Percentiles rank a stretch among this genome's conserved stretches.
Conservation (phyloP, 2,888 invertebrate species). For the Lasioglossum figueresi region DNA sequence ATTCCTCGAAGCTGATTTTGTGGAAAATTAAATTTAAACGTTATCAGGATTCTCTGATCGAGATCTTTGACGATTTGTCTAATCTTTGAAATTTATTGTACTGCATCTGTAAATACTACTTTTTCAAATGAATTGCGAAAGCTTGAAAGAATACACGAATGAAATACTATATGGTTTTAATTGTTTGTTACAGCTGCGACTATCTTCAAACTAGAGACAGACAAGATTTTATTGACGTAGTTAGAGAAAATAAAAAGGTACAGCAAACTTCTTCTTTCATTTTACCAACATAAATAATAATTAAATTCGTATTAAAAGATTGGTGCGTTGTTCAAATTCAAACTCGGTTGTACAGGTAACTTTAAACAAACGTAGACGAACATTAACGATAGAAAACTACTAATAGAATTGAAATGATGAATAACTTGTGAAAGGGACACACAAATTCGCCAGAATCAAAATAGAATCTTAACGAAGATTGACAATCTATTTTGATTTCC, state of each 20-base stretch:
- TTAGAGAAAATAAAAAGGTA: neutral
- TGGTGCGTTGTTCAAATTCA: too few species aligned
- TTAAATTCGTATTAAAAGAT: neutral
- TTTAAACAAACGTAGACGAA: too few species aligned
- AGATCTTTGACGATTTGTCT: neutral
- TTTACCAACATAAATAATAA: neutral
- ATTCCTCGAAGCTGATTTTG: neutral
- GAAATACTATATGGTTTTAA: neutral
- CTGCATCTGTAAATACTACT: neutral
- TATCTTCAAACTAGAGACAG: neutral
- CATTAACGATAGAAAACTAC: neutral
- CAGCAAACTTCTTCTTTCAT: neutral
- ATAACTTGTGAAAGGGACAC: neutral
- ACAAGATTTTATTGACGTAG: neutral
- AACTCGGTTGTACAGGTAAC: too few species aligned
- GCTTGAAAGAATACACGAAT: neutral
- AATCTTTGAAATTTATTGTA: too few species aligned
- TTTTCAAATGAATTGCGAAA: neutral
- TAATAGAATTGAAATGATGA: neutral
- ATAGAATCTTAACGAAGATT: too few species aligned
- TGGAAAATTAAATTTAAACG: neutral
- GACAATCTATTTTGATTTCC: neutral
- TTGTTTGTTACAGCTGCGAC: neutral
- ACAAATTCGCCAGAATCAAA: neutral
- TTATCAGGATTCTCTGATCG: neutral